Conservation (phyloP, 1,140 invertebrate genomes). For the Heliconius eleuchia region DNA sequence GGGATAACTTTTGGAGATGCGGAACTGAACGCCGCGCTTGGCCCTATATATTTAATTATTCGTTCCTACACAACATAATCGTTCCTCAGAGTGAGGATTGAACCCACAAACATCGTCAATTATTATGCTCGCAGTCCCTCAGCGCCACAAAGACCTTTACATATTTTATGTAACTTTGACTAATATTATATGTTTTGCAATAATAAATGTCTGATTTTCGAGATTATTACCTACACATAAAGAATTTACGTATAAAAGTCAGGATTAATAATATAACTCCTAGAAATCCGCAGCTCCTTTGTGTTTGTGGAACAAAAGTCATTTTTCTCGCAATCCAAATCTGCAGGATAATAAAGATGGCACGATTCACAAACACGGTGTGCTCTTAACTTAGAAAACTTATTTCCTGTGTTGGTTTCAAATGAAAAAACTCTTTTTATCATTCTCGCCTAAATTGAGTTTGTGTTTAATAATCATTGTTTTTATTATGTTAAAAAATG, state of each 20-base stretch:
- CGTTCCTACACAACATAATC: no score
- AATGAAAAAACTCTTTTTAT: not conserved
- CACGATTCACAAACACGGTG: conserved; percentile 17
- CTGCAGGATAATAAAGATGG: conserved; percentile 23
- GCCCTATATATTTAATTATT: no score
- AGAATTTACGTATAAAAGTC: not conserved
- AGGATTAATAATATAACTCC: not conserved
- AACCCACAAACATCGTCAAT: no score
- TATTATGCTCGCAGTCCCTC: no score
- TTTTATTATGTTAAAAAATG: not conserved
- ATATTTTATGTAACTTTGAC: no score
- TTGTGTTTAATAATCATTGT: not conserved
- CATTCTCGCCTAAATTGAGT: not conserved
- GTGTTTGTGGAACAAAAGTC: conserved; percentile 16
- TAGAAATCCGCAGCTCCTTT: conserved; percentile 3
- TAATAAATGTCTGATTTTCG: no score
- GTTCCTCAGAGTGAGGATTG: no score
- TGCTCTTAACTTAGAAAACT: conserved; percentile 10
- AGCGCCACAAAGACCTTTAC: no score
- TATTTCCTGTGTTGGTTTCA: not conserved
- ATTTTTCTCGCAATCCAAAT: conserved; percentile 18
- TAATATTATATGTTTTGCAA: no score
- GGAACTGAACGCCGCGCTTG: no score
- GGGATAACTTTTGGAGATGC: no score
- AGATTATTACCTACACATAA: no score